Evolutionary conservation across 53 echinoderm and acorn worm species (phyloP).

Genomic region (Echinarachnius parma): DNA sequence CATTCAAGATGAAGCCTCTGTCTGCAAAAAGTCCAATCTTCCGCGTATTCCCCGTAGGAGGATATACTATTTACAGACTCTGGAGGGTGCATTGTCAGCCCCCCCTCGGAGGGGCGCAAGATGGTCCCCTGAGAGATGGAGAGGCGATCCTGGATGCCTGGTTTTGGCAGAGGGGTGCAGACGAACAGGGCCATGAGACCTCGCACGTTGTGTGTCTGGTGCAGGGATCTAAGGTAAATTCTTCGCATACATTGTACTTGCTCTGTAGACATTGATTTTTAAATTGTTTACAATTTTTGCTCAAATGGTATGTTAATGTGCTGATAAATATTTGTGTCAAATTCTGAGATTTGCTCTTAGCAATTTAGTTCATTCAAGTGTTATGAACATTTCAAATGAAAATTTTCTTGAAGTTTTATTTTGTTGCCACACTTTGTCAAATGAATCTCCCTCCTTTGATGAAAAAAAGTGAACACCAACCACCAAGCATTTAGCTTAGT

Average conservation of each 20-base stretch:
- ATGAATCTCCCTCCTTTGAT: too few relatives aligned
- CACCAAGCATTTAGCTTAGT: too few relatives aligned
- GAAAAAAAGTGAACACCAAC: background rate
- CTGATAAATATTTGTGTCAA: too few relatives aligned
- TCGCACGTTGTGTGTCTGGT: slow-evolving; percentile 9
- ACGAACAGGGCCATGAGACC: background rate
- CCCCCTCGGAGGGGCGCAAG: background rate
- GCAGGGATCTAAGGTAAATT: slow-evolving; percentile 2
- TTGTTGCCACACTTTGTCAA: too few relatives aligned
- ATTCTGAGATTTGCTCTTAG: background rate
- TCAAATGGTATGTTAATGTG: background rate
- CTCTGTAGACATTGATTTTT: too few relatives aligned
- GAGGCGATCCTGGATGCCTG: slow-evolving; percentile 29
- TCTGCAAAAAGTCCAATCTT: background rate
- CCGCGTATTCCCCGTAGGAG: background rate
- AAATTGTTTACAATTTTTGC: background rate
- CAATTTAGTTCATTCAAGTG: background rate
- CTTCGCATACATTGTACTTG: background rate
- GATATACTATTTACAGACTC: background rate
- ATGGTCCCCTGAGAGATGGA: background rate
- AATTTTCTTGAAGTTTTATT: background rate
- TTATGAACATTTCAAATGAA: background rate
- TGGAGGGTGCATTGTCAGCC: background rate
- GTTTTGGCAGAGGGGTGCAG: background rate
- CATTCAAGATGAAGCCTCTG: slow-evolving; percentile 21